These are phyloP conservation scores for Mesodorylaimus sp. DNA, from an alignment of 2,888 invertebrate genomes.

Conservation along the genomic window DNA sequence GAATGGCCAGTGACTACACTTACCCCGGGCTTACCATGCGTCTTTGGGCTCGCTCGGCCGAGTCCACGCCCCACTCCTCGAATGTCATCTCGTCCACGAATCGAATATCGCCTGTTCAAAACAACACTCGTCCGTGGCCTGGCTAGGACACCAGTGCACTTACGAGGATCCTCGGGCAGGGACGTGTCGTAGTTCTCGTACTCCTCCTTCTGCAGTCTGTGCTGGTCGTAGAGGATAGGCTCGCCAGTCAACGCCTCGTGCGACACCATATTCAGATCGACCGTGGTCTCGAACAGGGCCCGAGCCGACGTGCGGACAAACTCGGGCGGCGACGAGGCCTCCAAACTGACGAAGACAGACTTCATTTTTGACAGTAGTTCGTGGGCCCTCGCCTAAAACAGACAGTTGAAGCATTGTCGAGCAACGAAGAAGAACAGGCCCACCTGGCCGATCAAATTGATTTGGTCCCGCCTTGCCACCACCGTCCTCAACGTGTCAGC, in stretches of 20 bases:
- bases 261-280: not conserved
- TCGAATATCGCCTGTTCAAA: not conserved
- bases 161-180: slow-evolving; percentile 1
- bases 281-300: not conserved
- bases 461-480: too few species aligned
- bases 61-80: not conserved
- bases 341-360: not conserved
- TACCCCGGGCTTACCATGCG: not conserved
- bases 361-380: not conserved
- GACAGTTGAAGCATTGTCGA: too few species aligned
- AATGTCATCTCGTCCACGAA: slow-evolving; percentile 5
- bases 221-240: not conserved
- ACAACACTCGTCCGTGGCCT: too few species aligned
- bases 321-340: not conserved
- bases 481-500: too few species aligned
- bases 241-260: not conserved
- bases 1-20: not conserved
- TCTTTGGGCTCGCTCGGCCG: not conserved
- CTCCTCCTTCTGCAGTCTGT: not conserved
- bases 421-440: too few species aligned
- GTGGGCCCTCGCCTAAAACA: too few species aligned
- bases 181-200: slow-evolving; percentile 1
- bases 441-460: too few species aligned
- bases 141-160: not conserved
- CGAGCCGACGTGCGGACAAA: not conserved